Conservation (phyloP, 1,140 invertebrate genomes). For the Acromyrmex heyeri region DNA sequence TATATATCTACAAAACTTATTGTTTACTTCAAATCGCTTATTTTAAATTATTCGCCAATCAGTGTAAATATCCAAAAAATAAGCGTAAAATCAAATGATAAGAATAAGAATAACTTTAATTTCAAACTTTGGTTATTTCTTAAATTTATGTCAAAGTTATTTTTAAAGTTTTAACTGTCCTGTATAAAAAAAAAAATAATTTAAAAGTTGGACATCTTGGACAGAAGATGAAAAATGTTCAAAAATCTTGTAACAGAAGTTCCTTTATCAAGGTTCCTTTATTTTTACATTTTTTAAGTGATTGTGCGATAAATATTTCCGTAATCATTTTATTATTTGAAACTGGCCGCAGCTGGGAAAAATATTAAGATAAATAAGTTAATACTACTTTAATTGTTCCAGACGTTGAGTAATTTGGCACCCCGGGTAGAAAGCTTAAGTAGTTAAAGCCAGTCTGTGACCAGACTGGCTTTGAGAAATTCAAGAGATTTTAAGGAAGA, state of each 20-base stretch:
- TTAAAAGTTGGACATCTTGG: neutral
- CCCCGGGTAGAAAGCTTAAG: conserved; percentile 23
- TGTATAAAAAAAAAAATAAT: neutral
- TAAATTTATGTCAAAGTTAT: neutral
- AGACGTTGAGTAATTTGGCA: conserved; percentile 31
- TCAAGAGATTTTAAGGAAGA: conserved; percentile 47
- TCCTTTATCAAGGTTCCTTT: neutral
- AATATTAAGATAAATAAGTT: conserved; percentile 32
- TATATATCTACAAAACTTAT: neutral
- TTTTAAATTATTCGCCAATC: neutral
- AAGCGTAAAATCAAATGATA: neutral
- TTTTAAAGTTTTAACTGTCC: neutral
- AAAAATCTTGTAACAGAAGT: neutral
- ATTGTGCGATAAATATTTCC: neutral
- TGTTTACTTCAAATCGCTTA: neutral
- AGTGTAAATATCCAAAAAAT: neutral
- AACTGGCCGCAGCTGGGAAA: neutral
- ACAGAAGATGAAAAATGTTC: neutral
- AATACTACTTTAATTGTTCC: conserved; percentile 25
- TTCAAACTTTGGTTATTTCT: neutral
- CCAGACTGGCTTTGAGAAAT: conserved; percentile 18
- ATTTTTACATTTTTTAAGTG: neutral
- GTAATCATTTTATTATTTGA: conserved; percentile 39
- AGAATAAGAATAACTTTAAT: neutral
- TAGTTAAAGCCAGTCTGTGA: conserved; percentile 33